phyloP scores from a whole-genome alignment of 2,888 invertebrate genomes.

The Fragum sueziense region DNA sequence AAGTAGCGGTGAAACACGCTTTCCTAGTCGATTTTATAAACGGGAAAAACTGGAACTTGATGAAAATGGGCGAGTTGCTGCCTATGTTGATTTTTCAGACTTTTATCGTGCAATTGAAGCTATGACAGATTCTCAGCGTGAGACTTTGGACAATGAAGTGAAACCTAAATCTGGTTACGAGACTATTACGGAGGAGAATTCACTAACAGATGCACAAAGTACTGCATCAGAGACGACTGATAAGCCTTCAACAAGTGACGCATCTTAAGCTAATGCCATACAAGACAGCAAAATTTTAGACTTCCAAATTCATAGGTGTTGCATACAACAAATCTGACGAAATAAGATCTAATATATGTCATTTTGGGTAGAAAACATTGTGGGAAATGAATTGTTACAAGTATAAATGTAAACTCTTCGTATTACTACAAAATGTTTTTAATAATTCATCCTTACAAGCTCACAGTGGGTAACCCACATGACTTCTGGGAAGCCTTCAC shows the following conservation, averaged over 20 bases:
- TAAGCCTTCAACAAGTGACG: constrained; percentile 11
- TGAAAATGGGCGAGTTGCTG: constrained; percentile 88
- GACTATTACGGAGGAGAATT: constrained; percentile 76
- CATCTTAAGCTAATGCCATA: too few species aligned
- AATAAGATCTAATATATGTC: too few species aligned
- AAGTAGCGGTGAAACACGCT: constrained; percentile 75
- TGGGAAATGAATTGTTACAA: too few species aligned
- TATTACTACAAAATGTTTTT: too few species aligned
- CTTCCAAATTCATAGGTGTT: too few species aligned
- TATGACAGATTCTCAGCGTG: constrained; percentile 76
- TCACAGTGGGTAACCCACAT: too few species aligned
- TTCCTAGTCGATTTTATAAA: constrained; percentile 66
- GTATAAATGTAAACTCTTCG: too few species aligned
- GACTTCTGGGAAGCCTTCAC: too few species aligned
- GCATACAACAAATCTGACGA: too few species aligned
- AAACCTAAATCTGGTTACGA: constrained; percentile 78
- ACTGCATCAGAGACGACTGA: neutral
- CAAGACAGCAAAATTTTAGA: too few species aligned
- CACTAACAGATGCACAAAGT: constrained; percentile 23
- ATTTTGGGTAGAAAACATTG: too few species aligned
- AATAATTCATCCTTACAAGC: too few species aligned
- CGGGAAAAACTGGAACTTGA: constrained; percentile 83
- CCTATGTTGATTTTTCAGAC: constrained; percentile 93
- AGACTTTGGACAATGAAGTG: constrained; percentile 73
- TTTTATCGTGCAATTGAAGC: constrained; percentile 82